phyloP scores from a whole-genome alignment of 1,140 invertebrate genomes.

The Bilobella aurantiaca region DNA sequence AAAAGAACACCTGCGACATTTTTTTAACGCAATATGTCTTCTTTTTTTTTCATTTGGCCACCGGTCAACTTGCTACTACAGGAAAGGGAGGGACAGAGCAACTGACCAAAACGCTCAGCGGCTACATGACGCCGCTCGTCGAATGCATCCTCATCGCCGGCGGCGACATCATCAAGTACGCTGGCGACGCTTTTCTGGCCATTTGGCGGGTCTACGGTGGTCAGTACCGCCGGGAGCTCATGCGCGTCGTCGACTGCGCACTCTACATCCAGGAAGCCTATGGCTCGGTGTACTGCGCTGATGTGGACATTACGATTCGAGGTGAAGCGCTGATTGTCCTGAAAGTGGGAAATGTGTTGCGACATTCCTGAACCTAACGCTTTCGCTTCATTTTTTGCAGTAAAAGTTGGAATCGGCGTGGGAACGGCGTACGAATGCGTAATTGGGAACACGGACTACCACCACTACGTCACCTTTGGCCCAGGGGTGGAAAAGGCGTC shows the following conservation, averaged over 20 bases:
- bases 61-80: too few species aligned
- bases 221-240: constrained; percentile 5
- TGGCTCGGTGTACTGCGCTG: constrained; percentile 21
- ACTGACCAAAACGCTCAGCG: constrained; percentile 28
- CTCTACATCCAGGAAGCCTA: constrained; percentile 32
- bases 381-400: constrained; percentile 5
- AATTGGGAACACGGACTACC: constrained; percentile 22
- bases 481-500: constrained; percentile 23
- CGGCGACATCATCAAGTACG: constrained; percentile 33
- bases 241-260: constrained; percentile 29
- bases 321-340: constrained; percentile 7
- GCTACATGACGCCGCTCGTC: constrained; percentile 27
- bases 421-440: constrained; percentile 11
- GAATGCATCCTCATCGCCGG: constrained; percentile 27
- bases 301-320: constrained; percentile 27
- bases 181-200: constrained; percentile 33
- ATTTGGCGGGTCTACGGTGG: constrained; percentile 19
- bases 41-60: too few species aligned
- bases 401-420: constrained; percentile 21
- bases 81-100: constrained; percentile 32
- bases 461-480: constrained; percentile 29
- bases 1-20: too few species aligned
- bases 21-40: too few species aligned
- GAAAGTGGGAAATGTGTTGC: neutral
- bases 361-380: too few species aligned